phyloP scores from a whole-genome alignment of 1,140 invertebrate genomes.

The Galendromus occidentalis region DNA sequence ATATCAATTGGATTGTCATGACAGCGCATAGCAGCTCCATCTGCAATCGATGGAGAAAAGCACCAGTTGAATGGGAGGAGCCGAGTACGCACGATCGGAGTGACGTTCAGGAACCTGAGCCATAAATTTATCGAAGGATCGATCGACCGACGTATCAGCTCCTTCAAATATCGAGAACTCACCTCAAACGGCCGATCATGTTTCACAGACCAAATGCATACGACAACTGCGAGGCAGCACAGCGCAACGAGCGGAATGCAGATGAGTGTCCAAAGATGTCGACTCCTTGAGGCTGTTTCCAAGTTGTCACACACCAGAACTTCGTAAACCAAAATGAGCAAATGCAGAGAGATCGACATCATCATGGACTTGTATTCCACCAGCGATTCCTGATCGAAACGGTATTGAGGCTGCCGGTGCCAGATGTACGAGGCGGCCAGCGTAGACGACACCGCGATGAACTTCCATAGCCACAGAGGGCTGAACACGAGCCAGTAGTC shows the following conservation, averaged over 20 bases:
- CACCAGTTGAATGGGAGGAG: neutral
- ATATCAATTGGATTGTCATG: slow-evolving; percentile 90
- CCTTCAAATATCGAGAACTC: slow-evolving; percentile 20
- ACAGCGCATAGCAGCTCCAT: slow-evolving; percentile 88
- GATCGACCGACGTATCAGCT: slow-evolving; percentile 7
- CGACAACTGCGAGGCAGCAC: slow-evolving; percentile 80
- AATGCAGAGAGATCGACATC: slow-evolving; percentile 72
- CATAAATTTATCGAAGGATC: neutral
- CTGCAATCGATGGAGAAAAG: slow-evolving; percentile 33
- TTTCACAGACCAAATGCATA: slow-evolving; percentile 94
- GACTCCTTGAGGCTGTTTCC: slow-evolving; percentile 37
- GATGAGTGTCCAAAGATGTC: slow-evolving; percentile 80
- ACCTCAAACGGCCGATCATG: slow-evolving; percentile 90
- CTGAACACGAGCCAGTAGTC: slow-evolving; percentile 84
- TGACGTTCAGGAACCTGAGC: too few relatives aligned
- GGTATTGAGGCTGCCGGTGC: slow-evolving; percentile 80
- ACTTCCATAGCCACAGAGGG: slow-evolving; percentile 92
- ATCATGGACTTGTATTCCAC: slow-evolving; percentile 94
- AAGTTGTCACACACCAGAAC: slow-evolving; percentile 83
- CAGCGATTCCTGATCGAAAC: slow-evolving; percentile 80
- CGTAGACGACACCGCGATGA: slow-evolving; percentile 66
- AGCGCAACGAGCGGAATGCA: slow-evolving; percentile 92
- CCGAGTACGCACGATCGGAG: neutral
- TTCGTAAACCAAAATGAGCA: slow-evolving; percentile 90
- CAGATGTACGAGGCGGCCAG: slow-evolving; percentile 75